A percentile compares a stretch with the other conserved stretches of the same genome.
Evolutionary conservation across 1,140 invertebrate genomes (phyloP).

Genomic region (Watersipora subatra): DNA sequence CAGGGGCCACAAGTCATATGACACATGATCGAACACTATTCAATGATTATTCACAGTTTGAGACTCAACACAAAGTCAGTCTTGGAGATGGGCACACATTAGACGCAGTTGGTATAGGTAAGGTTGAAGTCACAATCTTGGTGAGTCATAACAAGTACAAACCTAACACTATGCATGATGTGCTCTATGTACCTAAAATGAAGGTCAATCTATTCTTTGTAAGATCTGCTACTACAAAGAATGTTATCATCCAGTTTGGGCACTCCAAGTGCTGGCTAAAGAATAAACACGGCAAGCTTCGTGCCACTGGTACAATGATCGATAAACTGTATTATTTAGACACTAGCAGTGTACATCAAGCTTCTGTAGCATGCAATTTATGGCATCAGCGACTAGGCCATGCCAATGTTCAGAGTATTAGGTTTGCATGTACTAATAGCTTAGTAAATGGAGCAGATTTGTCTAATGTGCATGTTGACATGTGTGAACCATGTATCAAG

Average conservation of each 20-base stretch:
- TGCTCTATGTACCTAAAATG: no score
- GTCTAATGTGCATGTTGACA: not conserved
- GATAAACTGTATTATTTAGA: slow-evolving; percentile 1
- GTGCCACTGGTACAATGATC: not conserved
- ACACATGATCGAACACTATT: not conserved
- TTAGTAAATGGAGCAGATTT: not conserved
- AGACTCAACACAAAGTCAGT: no score
- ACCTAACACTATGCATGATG: no score
- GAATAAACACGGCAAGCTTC: not conserved
- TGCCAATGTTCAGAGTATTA: slow-evolving; percentile 3
- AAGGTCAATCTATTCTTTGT: slow-evolving; percentile 6
- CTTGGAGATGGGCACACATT: not conserved
- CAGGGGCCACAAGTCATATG: no score
- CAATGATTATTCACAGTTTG: not conserved
- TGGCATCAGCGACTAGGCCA: slow-evolving; percentile 12
- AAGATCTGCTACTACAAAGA: not conserved
- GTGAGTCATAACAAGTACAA: not conserved
- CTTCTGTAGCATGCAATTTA: slow-evolving; percentile 2
- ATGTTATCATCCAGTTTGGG: not conserved
- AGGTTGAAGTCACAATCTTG: not conserved
- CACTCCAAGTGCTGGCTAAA: not conserved
- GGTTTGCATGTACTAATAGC: not conserved
- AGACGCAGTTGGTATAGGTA: not conserved
- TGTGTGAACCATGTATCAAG: slow-evolving; percentile 9
- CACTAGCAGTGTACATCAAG: not conserved